A percentile compares a stretch with the other conserved stretches of the same genome.
Evolutionary conservation across 2,113 vertebrate species (phyloP).

Genomic region (Brachyistius frenatus): DNA sequence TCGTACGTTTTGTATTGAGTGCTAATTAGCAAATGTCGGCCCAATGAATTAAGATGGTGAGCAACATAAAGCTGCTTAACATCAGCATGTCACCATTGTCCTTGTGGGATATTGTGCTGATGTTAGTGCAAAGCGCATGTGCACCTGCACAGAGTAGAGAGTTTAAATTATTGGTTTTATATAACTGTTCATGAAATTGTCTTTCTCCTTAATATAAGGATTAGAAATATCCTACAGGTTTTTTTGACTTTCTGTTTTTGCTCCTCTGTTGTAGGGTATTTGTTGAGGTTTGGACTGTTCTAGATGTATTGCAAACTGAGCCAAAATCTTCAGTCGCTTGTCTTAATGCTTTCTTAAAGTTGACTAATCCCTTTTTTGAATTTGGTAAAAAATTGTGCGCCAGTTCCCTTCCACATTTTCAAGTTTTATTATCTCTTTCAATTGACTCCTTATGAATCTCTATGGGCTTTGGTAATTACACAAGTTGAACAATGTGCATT

Average conservation of each 20-base stretch:
- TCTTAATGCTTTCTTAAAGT: constrained; percentile 13
- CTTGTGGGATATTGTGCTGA: no score
- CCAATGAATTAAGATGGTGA: neutral
- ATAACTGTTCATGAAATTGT: neutral
- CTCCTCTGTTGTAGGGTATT: neutral
- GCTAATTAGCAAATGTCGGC: neutral
- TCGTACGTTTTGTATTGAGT: neutral
- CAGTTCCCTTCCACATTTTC: neutral
- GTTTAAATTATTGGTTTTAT: neutral
- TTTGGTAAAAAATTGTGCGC: neutral
- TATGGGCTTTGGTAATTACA: neutral
- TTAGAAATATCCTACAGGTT: neutral
- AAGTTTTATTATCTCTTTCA: constrained; percentile 11
- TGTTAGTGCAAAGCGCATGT: no score
- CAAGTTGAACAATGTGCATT: neutral
- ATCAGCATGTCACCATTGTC: no score
- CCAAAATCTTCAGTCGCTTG: constrained; percentile 3
- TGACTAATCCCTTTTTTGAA: constrained; percentile 24
- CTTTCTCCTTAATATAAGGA: neutral
- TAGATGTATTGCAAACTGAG: constrained; percentile 9
- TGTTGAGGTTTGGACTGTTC: constrained; percentile 6
- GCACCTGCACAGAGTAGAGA: no score
- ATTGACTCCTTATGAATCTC: neutral
- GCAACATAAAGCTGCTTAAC: no score
- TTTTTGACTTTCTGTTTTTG: no score